Conservation (phyloP, 2,797 vertebrate genomes). For the Lycodopsis pacificus region DNA sequence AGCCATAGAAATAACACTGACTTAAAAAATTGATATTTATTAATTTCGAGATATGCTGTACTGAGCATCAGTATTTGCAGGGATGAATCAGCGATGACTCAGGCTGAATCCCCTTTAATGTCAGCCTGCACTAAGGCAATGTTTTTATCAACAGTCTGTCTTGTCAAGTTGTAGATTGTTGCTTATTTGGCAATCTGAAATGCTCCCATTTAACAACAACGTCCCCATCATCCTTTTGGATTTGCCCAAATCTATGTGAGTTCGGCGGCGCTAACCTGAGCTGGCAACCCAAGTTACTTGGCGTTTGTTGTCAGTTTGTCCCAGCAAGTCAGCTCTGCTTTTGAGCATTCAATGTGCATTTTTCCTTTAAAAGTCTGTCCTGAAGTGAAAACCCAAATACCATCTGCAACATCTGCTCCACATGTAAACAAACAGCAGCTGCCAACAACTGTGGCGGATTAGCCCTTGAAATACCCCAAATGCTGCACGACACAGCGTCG, state of each 20-base stretch:
- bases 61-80: not conserved
- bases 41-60: not conserved
- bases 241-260: not conserved
- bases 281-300: constrained; percentile 29
- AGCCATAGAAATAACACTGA: too few species aligned
- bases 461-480: constrained; percentile 47
- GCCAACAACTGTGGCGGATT: constrained; percentile 43
- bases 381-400: constrained; percentile 42
- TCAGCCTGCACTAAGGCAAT: constrained; percentile 1
- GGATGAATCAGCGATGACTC: not conserved
- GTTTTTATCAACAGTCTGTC: constrained; percentile 6
- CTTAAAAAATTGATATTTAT: not conserved
- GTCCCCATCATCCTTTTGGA: constrained; percentile 5
- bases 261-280: constrained; percentile 20
- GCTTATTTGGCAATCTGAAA: constrained; percentile 27
- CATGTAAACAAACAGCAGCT: constrained; percentile 57
- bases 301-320: constrained; percentile 49
- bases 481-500: not conserved
- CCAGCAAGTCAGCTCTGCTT: constrained; percentile 29
- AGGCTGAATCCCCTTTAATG: not conserved
- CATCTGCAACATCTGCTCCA: constrained; percentile 53
- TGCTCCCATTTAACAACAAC: constrained; percentile 9
- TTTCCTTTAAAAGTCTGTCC: constrained; percentile 36
- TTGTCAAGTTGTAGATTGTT: constrained; percentile 19
- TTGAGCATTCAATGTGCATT: constrained; percentile 43